Evolutionary conservation across 2,797 vertebrate genomes (phyloP).

Genomic region (Erpetoichthys calabaricus): DNA sequence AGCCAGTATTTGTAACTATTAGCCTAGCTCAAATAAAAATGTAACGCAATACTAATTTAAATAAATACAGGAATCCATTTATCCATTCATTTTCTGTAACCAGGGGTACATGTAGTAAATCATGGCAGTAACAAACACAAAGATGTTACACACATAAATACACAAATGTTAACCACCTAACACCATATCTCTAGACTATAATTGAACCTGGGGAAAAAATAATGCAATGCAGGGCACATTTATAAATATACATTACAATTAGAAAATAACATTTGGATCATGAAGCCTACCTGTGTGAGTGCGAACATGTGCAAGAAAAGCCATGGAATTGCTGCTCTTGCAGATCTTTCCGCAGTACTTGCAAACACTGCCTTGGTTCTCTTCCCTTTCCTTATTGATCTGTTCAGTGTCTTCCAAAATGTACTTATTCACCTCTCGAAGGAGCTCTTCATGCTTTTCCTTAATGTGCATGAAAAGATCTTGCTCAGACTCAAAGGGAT

Average conservation of each 20-base stretch:
- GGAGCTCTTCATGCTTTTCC: conserved; percentile 89
- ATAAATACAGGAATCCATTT: neutral
- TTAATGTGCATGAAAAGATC: conserved; percentile 92
- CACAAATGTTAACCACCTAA: no score
- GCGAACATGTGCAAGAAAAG: conserved; percentile 90
- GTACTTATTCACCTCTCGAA: conserved; percentile 93
- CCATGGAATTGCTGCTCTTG: conserved; percentile 97
- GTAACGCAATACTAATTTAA: neutral
- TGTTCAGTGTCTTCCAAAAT: conserved; percentile 94
- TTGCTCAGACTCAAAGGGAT: conserved; percentile 83
- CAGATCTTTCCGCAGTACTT: conserved; percentile 94
- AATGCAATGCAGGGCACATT: no score
- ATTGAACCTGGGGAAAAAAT: no score
- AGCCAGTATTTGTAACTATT: no score
- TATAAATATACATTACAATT: no score
- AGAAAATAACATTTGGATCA: no score
- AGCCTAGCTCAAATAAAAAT: no score
- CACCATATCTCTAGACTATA: no score
- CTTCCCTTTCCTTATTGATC: conserved; percentile 90
- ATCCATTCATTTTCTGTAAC: no score
- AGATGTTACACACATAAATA: no score
- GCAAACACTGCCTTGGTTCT: conserved; percentile 90
- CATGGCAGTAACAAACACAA: no score
- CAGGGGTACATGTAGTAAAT: no score
- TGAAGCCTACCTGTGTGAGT: conserved; percentile 79